Evolutionary conservation across 2,113 vertebrate genomes (phyloP).

Genomic region (Tachysurus fulvidraco): DNA sequence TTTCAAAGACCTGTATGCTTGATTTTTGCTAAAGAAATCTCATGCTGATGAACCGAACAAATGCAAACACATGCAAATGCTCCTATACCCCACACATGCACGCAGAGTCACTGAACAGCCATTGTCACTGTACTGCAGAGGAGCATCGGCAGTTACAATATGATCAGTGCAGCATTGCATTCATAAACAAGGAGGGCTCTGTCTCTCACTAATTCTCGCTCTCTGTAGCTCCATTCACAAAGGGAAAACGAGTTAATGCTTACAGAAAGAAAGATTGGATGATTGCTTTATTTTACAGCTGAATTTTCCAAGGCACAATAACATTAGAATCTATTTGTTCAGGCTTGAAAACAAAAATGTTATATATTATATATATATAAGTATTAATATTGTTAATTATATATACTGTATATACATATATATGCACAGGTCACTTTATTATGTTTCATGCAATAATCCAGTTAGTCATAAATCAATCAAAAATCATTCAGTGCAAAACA

Average conservation of each 20-base stretch:
- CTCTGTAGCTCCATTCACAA: conserved; percentile 24
- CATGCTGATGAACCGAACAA: neutral
- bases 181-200: conserved; percentile 27
- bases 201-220: neutral
- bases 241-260: neutral
- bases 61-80: neutral
- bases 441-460: neutral
- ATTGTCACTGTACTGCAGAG: conserved; percentile 44
- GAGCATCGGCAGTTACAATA: conserved; percentile 27
- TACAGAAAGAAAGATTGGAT: neutral
- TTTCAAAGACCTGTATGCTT: neutral
- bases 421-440: neutral
- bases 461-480: neutral
- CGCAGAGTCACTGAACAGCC: conserved; percentile 13
- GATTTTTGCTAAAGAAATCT: conserved; percentile 6
- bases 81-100: neutral
- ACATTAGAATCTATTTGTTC: neutral
- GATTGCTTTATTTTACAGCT: neutral
- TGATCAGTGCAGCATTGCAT: conserved; percentile 28
- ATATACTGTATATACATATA: neutral
- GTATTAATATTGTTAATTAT: neutral
- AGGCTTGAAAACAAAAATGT: neutral
- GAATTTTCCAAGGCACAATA: neutral
- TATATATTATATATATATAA: neutral
- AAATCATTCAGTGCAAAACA: neutral